A percentile compares a stretch with the other conserved stretches of the same genome.
Evolutionary conservation across 1,140 invertebrate species (phyloP).

Genomic region (Drosophila willistoni): DNA sequence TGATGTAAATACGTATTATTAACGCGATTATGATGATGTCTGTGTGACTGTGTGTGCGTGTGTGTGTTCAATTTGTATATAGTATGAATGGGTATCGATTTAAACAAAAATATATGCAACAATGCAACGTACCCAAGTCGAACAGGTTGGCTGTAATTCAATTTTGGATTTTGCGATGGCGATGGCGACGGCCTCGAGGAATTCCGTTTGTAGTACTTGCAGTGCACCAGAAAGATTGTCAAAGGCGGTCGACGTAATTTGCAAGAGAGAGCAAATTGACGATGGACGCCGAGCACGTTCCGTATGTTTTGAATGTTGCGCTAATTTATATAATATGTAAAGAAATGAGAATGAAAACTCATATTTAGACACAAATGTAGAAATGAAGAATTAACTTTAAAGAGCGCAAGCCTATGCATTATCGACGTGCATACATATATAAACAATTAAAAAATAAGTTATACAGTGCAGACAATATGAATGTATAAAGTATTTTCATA

Average conservation of each 20-base stretch:
- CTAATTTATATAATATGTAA: conserved; percentile 52
- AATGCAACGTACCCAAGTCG: conserved; percentile 38
- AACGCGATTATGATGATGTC: background rate
- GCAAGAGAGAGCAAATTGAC: conserved; percentile 47
- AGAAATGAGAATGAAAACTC: conserved; percentile 8
- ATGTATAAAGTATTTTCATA: conserved; percentile 1
- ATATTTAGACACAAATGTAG: background rate
- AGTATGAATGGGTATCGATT: background rate
- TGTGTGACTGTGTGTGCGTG: background rate
- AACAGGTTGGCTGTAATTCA: conserved; percentile 27
- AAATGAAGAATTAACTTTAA: background rate
- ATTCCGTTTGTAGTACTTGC: conserved; percentile 17
- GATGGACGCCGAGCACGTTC: conserved; percentile 50
- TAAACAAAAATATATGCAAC: conserved; percentile 19
- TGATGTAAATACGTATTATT: background rate
- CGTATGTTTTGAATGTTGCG: conserved; percentile 45
- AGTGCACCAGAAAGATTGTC: conserved; percentile 22
- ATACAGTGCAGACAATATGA: conserved; percentile 1
- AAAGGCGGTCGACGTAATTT: conserved; percentile 46
- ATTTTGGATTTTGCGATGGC: conserved; percentile 18
- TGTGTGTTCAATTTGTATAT: background rate
- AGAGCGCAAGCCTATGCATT: conserved; percentile 1
- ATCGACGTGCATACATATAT: background rate
- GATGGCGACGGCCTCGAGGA: conserved; percentile 17
- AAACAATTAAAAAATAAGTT: conserved; percentile 6